phyloP scores from a whole-genome alignment of 2,888 invertebrate genomes.

The Rhagophthalmus giganteus region DNA sequence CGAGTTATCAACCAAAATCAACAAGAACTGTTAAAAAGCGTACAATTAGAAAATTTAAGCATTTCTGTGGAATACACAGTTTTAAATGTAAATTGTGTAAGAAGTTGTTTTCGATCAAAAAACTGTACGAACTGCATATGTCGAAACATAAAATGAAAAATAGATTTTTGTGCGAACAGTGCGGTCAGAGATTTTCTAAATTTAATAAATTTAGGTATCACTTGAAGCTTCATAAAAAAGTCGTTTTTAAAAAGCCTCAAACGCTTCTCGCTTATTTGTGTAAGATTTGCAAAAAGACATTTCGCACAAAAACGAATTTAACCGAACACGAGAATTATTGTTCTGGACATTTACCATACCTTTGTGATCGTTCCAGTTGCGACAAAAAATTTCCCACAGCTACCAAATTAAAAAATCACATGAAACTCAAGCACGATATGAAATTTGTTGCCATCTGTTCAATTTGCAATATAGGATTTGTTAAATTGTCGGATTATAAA shows the following conservation, averaged over 20 bases:
- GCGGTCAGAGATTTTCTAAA: slow-evolving; percentile 44
- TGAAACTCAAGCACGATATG: slow-evolving; percentile 51
- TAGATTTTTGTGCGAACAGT: slow-evolving; percentile 48
- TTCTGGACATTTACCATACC: slow-evolving; percentile 46
- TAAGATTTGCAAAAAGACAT: slow-evolving; percentile 45
- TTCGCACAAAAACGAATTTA: slow-evolving; percentile 48
- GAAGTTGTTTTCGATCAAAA: slow-evolving; percentile 43
- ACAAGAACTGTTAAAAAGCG: slow-evolving; percentile 18
- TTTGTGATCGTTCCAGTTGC: slow-evolving; percentile 45
- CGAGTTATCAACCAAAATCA: slow-evolving; percentile 15
- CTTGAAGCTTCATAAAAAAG: slow-evolving; percentile 20
- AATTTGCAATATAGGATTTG: slow-evolving; percentile 52
- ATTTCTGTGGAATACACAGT: slow-evolving; percentile 33
- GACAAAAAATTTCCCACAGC: slow-evolving; percentile 50
- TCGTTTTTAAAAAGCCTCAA: slow-evolving; percentile 29
- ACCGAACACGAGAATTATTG: slow-evolving; percentile 51
- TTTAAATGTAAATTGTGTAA: slow-evolving; percentile 49
- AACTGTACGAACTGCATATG: slow-evolving; percentile 43
- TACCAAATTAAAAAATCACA: slow-evolving; percentile 51
- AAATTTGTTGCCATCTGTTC: slow-evolving; percentile 52
- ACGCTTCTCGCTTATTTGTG: slow-evolving; percentile 44
- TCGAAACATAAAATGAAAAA: slow-evolving; percentile 42
- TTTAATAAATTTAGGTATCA: slow-evolving; percentile 38
- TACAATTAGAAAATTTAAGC: slow-evolving; percentile 26
- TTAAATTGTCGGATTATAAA: slow-evolving; percentile 52